A percentile compares a stretch with the other conserved stretches of the same genome.
Evolutionary conservation across 2,888 invertebrate genomes (phyloP).

Genomic region (Meiosimyza decipiens): DNA sequence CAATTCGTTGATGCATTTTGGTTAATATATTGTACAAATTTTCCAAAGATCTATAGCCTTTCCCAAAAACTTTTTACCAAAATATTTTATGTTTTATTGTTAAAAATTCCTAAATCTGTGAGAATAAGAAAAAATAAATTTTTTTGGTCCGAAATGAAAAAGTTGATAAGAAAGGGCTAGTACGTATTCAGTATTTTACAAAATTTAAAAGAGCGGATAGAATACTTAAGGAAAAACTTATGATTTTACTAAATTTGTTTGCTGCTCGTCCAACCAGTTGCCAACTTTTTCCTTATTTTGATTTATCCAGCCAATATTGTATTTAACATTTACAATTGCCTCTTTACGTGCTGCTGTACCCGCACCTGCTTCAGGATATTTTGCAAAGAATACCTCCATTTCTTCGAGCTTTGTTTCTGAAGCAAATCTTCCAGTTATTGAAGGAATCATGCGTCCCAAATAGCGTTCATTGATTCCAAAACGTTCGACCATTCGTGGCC

Average conservation of each 20-base stretch:
- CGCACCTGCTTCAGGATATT: slow-evolving; percentile 88
- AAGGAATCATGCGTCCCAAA: slow-evolving; percentile 80
- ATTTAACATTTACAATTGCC: slow-evolving; percentile 80
- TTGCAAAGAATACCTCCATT: slow-evolving; percentile 80
- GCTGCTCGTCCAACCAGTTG: slow-evolving; percentile 70
- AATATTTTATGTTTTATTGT: too few relatives aligned
- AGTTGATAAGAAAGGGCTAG: too few relatives aligned
- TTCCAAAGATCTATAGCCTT: too few relatives aligned
- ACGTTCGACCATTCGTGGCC: slow-evolving; percentile 80
- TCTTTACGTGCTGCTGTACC: slow-evolving; percentile 78
- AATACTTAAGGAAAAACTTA: background rate
- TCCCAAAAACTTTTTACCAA: too few relatives aligned
- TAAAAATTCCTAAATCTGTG: too few relatives aligned
- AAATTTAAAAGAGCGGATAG: slow-evolving; percentile 1
- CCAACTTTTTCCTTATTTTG: slow-evolving; percentile 71
- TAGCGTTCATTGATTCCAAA: slow-evolving; percentile 87
- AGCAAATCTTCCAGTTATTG: slow-evolving; percentile 76
- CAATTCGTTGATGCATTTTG: too few relatives aligned
- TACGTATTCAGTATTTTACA: slow-evolving; percentile 6
- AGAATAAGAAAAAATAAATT: slow-evolving; percentile 1
- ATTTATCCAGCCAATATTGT: slow-evolving; percentile 84
- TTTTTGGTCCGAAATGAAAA: too few relatives aligned
- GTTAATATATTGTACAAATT: too few relatives aligned
- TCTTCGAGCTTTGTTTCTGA: slow-evolving; percentile 78
- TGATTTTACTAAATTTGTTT: background rate